Conservation (phyloP, 2,797 vertebrate genomes). For the Onychomys arenicola region DNA sequence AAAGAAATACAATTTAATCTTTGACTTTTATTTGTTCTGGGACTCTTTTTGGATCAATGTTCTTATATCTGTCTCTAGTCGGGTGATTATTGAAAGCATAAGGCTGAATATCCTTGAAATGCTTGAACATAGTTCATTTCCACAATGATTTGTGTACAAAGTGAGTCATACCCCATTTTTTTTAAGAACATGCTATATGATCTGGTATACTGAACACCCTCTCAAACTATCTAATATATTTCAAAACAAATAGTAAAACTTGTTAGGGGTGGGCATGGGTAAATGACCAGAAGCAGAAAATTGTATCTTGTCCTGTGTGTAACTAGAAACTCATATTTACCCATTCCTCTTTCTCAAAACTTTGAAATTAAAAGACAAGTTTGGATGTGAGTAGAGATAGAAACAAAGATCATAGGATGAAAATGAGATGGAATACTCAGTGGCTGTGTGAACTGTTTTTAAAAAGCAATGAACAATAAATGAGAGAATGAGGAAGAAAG, state of each 20-base stretch:
- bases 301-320: neutral
- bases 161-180: neutral
- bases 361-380: neutral
- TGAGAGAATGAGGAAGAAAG: neutral
- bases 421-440: neutral
- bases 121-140: conserved; percentile 27
- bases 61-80: conserved; percentile 1
- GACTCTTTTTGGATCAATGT: neutral
- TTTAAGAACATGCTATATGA: neutral
- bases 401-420: neutral
- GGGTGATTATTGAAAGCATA: neutral
- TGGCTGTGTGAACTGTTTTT: neutral
- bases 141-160: conserved; percentile 13
- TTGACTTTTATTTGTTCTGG: conserved; percentile 20
- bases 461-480: neutral
- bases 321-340: neutral
- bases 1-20: conserved; percentile 38
- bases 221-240: neutral
- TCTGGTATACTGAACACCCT: neutral
- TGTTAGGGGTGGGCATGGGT: neutral
- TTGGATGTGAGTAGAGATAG: neutral
- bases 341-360: neutral
- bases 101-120: conserved; percentile 24
- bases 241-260: neutral
- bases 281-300: neutral